Evolutionary conservation across 2,113 vertebrate genomes (phyloP), one percentile per base, ranked within the genome.

Genomic region (Motacilla alba): DNA sequence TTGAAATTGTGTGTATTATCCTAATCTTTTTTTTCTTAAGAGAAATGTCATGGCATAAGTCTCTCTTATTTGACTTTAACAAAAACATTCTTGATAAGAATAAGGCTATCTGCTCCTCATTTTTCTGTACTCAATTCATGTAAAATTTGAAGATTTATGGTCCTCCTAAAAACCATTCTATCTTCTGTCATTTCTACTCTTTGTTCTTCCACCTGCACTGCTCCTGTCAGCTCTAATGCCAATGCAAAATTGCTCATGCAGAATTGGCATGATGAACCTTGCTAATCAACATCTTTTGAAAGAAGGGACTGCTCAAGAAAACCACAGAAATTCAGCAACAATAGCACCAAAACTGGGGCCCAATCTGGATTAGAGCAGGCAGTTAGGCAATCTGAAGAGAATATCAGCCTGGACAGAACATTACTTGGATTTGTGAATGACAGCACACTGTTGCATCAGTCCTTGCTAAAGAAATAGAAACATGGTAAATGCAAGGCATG

Each of bases 201-300:
- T 49, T 52, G 9, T 47, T 87, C 58, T 90, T 92, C 30, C 21
- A 86, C 26, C 26, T 88, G 33, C 17, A 43, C 24, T 81, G 15
- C 26, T 88, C 52, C 47, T 63, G 39, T 41, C 58, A 50, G 24
- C 17, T 80, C 28, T 68, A 44, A 72, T 31, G 7, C 15, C 49
- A 67, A 39, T 8, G 56, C 2, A 67, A 53, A 89, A 44, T 5
- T 8, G 14, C 16, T 73, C 0, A 0, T n/a, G 22, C 7, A 58
- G 44, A 35, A n/a, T 1, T 30, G 28, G 6, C 4, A 1, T 15
- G 3, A 83, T 37, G 53, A 58, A 89, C 9, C 24, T 91, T 59
- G 14, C 8, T 24, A 53, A 26, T n/a, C 43, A 88, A 33, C 1
- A 5, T 21, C 33, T 44, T 77, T 78, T 82, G 24, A 31, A 56